Conservation (phyloP, 2,888 invertebrate species). For the Smittia sp. region DNA sequence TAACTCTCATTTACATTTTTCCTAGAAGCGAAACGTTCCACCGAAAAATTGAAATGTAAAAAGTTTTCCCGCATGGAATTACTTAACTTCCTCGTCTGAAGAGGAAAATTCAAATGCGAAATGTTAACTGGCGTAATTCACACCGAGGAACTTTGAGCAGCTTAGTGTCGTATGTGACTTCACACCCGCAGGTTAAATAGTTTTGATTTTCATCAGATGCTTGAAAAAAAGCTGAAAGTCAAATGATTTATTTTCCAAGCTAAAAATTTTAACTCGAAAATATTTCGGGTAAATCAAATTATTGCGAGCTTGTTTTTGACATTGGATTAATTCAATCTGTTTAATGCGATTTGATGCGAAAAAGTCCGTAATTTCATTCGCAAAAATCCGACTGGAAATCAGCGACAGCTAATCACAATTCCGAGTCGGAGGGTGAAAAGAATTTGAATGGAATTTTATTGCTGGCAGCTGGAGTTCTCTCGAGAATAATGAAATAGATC, state of each 20-base stretch:
- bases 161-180: too few species aligned
- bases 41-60: neutral
- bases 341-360: constrained; percentile 30
- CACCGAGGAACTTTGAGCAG: neutral
- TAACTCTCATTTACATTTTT: neutral
- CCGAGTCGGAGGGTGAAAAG: neutral
- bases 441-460: constrained; percentile 29
- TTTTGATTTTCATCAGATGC: too few species aligned
- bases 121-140: neutral
- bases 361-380: constrained; percentile 8
- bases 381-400: constrained; percentile 28
- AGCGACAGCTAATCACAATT: neutral
- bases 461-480: constrained; percentile 18
- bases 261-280: neutral
- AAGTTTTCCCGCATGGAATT: neutral
- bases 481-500: constrained; percentile 31
- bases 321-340: constrained; percentile 40
- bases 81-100: neutral
- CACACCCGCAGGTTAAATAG: too few species aligned
- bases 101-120: neutral
- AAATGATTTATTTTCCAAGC: too few species aligned
- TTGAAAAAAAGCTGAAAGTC: too few species aligned
- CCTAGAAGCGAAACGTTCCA: neutral
- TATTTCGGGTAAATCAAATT: constrained; percentile 29
- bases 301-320: constrained; percentile 30